These are phyloP conservation scores for Chlamydotis undulata DNA, from an alignment of 2,113 vertebrate genomes.

Conservation along the genomic window DNA sequence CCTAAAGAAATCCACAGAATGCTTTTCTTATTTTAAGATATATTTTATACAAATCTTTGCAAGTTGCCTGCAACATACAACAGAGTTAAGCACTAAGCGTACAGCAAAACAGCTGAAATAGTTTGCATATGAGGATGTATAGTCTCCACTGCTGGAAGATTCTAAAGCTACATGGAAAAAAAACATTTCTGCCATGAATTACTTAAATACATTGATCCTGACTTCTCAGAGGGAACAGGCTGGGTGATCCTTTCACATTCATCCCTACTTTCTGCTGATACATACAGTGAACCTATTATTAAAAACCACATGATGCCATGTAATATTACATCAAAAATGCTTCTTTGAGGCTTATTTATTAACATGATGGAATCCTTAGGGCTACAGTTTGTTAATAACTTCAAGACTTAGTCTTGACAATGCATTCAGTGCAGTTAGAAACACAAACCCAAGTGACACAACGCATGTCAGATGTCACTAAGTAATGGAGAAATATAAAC, in stretches of 20 bases:
- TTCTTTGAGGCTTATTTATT: neutral
- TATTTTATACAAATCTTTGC: neutral
- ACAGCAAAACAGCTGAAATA: neutral
- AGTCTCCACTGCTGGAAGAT: neutral
- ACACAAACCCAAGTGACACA: neutral
- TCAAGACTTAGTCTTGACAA: neutral
- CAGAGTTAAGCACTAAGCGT: neutral
- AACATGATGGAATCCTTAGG: neutral
- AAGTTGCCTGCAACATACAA: neutral
- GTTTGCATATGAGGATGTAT: neutral
- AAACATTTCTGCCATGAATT: neutral
- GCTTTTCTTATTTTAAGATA: neutral
- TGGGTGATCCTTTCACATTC: neutral
- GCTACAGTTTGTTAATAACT: neutral
- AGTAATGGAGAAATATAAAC: neutral
- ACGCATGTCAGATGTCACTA: neutral
- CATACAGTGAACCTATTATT: neutral
- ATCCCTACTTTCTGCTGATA: neutral
- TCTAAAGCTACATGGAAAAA: neutral
- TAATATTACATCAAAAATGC: neutral
- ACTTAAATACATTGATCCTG: neutral
- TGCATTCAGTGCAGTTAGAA: neutral
- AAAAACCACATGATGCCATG: neutral
- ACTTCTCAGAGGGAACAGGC: neutral
- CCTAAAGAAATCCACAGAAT: conserved; percentile 59